Evolutionary conservation across 2,113 vertebrate species (phyloP), one percentile per base, ranked within the genome.

Genomic region (Halcyon senegalensis): DNA sequence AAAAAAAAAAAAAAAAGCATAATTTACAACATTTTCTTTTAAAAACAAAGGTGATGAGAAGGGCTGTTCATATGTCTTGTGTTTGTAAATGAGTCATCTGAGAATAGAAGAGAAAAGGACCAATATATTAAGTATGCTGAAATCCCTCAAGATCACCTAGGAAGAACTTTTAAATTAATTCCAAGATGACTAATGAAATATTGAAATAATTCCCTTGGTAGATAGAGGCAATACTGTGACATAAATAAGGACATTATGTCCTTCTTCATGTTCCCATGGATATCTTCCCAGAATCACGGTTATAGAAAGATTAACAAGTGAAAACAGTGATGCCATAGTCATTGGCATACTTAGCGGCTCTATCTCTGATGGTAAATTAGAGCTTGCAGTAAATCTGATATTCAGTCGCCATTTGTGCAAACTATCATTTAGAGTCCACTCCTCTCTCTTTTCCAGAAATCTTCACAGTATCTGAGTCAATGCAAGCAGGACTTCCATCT

Each of bases 91-190:
- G 8, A 92, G 8, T 76, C 12, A 3, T 2, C 25, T 85, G 30
- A 95, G 53, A 91, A 80, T n/a, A 93, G 17, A 17, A 81, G 17
- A 86, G n/a, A 37, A 87, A 80, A 84, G 7, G 63, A 86, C 18
- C 74, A 93, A 77, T 58, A 60, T 74, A 83, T 93, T 89, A 84
- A 64, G 18, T n/a, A 16, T 51, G 16, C 19, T 41, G 39, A 93
- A 94, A 93, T 89, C 31, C 30, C 20, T 92, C 80, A 62, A 50
- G 11, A 77, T 77, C n/a, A 84, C 3, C 13, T 28, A 84, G 28
- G 35, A 90, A 76, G 30, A 90, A 41, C 8, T 89, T 96, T 79
- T 31, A 85, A 76, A 91, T 93, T 89, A 58, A 77, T 91, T 96
- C 48, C 56, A 84, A 87, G 30, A 72, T 91, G 37, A 87, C 24